A percentile compares a stretch with the other conserved stretches of the same genome.
Evolutionary conservation across 2,888 invertebrate genomes (phyloP).

Genomic region (Prosapia bicincta): DNA sequence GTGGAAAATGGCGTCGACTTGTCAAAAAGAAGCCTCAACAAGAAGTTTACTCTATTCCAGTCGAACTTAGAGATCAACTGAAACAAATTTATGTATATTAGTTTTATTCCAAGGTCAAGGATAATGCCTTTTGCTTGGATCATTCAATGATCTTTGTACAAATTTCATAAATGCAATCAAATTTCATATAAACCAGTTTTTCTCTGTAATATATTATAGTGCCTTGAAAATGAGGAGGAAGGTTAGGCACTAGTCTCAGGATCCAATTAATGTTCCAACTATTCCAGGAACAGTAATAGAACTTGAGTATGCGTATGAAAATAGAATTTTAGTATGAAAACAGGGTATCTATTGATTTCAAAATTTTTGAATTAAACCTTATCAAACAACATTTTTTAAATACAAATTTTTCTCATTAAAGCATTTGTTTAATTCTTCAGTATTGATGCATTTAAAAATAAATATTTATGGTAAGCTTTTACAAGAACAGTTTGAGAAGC

Average conservation of each 20-base stretch:
- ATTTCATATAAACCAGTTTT: background rate
- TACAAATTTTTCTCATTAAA: too few relatives aligned
- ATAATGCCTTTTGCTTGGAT: background rate
- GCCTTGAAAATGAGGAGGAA: background rate
- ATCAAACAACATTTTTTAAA: background rate
- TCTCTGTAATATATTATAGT: background rate
- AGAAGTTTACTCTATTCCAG: constrained; percentile 79
- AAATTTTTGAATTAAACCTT: too few relatives aligned
- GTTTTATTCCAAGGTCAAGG: constrained; percentile 34
- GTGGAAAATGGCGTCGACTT: constrained; percentile 80
- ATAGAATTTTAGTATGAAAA: background rate
- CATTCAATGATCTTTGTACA: background rate
- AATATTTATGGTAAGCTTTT: background rate
- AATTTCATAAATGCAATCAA: background rate
- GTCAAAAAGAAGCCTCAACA: constrained; percentile 80
- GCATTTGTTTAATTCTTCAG: background rate
- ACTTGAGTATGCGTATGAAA: background rate
- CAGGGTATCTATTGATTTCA: background rate
- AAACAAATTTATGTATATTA: constrained; percentile 87
- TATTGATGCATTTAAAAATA: background rate
- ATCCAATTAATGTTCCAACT: too few relatives aligned
- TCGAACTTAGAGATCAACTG: constrained; percentile 81
- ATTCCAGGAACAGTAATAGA: too few relatives aligned
- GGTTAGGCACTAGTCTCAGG: background rate
- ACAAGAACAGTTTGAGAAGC: background rate